Percentiles rank a stretch among this genome's conserved stretches.
Conservation (phyloP, 2,888 invertebrate genomes). For the Eilema griseolum region DNA sequence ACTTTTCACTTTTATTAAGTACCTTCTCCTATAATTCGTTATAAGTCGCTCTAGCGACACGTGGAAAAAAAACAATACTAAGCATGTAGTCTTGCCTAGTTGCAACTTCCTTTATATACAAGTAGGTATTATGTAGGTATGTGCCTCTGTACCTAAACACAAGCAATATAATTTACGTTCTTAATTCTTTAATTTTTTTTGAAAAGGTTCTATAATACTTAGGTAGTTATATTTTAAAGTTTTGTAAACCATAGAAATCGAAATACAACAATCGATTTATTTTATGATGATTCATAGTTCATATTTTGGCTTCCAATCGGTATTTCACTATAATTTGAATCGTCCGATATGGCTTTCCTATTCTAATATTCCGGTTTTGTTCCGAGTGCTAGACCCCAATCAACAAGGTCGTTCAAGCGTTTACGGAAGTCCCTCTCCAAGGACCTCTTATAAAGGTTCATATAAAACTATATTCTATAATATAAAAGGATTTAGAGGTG, state of each 20-base stretch:
- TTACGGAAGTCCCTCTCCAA: constrained; percentile 47
- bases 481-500: neutral
- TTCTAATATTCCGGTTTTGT: constrained; percentile 52
- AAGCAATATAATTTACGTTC: neutral
- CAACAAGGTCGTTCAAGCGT: constrained; percentile 49
- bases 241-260: neutral
- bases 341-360: constrained; percentile 39
- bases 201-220: neutral
- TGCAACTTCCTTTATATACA: too few species aligned
- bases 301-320: constrained; percentile 10
- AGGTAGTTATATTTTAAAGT: neutral
- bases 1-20: neutral
- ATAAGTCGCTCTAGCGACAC: too few species aligned
- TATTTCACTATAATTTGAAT: constrained; percentile 35
- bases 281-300: neutral
- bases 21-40: too few species aligned
- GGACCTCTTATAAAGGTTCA: constrained; percentile 32
- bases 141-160: neutral
- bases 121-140: too few species aligned
- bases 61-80: too few species aligned
- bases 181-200: neutral
- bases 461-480: constrained; percentile 13
- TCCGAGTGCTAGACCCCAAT: constrained; percentile 42
- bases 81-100: too few species aligned
- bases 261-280: neutral